Evolutionary conservation across 1,140 invertebrate genomes (phyloP).

Genomic region (Eumaeus atala): DNA sequence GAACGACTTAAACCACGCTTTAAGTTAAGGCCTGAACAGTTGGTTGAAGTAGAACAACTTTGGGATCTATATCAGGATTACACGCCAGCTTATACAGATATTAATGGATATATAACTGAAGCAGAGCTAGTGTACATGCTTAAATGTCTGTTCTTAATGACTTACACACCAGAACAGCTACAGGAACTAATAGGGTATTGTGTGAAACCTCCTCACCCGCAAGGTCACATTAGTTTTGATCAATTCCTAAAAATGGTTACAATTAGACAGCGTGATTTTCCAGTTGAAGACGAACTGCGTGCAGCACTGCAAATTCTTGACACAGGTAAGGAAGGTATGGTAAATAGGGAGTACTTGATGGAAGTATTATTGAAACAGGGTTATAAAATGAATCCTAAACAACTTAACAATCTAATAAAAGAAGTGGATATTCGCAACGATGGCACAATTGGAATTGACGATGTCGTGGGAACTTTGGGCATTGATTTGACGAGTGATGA

Average conservation of each 20-base stretch:
- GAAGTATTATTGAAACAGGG: constrained; percentile 48
- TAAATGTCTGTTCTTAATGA: constrained; percentile 53
- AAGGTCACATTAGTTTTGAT: constrained; percentile 54
- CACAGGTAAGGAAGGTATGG: constrained; percentile 37
- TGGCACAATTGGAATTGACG: constrained; percentile 58
- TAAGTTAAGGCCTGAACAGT: constrained; percentile 51
- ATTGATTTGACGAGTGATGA: constrained; percentile 63
- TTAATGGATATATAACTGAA: constrained; percentile 54
- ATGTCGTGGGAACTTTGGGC: constrained; percentile 60
- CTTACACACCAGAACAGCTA: constrained; percentile 55
- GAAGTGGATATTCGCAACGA: constrained; percentile 64
- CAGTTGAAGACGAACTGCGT: constrained; percentile 57
- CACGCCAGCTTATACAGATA: constrained; percentile 59
- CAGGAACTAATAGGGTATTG: constrained; percentile 53
- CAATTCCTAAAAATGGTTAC: constrained; percentile 64
- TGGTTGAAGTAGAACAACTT: constrained; percentile 56
- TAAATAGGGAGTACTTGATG: constrained; percentile 52
- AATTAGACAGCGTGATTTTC: constrained; percentile 51
- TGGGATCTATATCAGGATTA: constrained; percentile 61
- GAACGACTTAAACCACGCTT: constrained; percentile 54
- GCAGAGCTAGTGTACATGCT: constrained; percentile 64
- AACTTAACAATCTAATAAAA: constrained; percentile 53
- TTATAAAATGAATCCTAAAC: constrained; percentile 48
- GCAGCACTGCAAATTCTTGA: constrained; percentile 53
- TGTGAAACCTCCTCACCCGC: constrained; percentile 50